Conservation (phyloP, 2,797 vertebrate genomes). For the Onychomys torridus region DNA sequence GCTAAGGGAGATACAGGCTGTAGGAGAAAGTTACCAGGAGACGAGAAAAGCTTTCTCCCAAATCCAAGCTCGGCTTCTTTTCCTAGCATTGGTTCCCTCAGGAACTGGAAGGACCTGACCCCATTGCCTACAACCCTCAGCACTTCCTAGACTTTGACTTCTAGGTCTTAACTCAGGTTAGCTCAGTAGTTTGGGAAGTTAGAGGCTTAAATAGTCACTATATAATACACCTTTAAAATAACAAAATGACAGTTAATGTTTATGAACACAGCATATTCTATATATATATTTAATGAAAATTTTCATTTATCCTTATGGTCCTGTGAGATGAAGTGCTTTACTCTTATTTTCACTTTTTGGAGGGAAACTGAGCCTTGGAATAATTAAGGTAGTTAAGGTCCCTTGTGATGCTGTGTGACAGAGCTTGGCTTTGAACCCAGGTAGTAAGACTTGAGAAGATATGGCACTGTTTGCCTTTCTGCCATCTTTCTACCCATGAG, state of each 20-base stretch:
- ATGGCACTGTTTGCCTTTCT: not conserved
- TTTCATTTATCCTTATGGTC: not conserved
- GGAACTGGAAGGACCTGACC: not conserved
- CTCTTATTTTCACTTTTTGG: constrained; percentile 21
- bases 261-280: not conserved
- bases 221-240: not conserved
- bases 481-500: not conserved
- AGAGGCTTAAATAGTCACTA: not conserved
- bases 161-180: not conserved
- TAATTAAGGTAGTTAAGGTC: not conserved
- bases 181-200: not conserved
- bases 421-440: constrained; percentile 9
- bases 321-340: not conserved
- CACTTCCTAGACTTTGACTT: not conserved
- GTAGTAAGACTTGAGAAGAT: not conserved
- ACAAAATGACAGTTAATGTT: not conserved
- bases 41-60: not conserved
- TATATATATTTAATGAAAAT: not conserved
- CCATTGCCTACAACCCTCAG: not conserved
- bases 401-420: not conserved
- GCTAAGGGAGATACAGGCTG: not conserved
- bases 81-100: not conserved
- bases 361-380: constrained; percentile 2
- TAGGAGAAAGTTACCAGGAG: not conserved
- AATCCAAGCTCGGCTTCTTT: not conserved